Percentiles rank a stretch among this genome's conserved stretches.
These are phyloP conservation scores for Xenopus laevis DNA, from an alignment of 2,113 vertebrate species.

Conservation along the genomic window DNA sequence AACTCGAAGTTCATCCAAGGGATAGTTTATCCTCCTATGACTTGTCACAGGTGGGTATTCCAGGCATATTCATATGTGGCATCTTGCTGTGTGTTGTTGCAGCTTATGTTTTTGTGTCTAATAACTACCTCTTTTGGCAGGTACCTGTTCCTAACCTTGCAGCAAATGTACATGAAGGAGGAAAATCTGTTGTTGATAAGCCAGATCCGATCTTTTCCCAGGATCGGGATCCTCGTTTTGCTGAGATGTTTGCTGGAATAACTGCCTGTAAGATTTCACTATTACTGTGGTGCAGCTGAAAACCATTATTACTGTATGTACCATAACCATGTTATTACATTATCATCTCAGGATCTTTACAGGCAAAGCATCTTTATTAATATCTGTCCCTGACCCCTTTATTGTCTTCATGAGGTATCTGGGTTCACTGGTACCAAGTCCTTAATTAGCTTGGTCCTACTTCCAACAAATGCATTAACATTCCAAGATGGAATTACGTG, in stretches of 20 bases:
- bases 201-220: constrained; percentile 90
- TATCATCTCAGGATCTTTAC: too few species aligned
- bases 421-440: constrained; percentile 9
- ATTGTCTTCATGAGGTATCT: background rate
- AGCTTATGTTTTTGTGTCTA: background rate
- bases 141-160: constrained; percentile 84
- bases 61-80: background rate
- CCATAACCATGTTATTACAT: too few species aligned
- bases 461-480: constrained; percentile 12
- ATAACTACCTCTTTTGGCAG: constrained; percentile 55
- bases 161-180: constrained; percentile 79
- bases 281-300: too few species aligned
- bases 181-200: constrained; percentile 85
- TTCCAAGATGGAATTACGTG: constrained; percentile 25
- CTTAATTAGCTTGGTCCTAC: constrained; percentile 3
- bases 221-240: constrained; percentile 91
- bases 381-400: too few species aligned
- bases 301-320: too few species aligned
- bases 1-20: constrained; percentile 92
- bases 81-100: constrained; percentile 19
- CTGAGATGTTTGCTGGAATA: constrained; percentile 94
- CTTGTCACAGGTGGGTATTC: constrained; percentile 80
- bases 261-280: constrained; percentile 70
- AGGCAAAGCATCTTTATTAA: too few species aligned
- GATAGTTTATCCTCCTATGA: constrained; percentile 93